phyloP scores from a whole-genome alignment of 2,797 vertebrate species.

The Macropodus opercularis region DNA sequence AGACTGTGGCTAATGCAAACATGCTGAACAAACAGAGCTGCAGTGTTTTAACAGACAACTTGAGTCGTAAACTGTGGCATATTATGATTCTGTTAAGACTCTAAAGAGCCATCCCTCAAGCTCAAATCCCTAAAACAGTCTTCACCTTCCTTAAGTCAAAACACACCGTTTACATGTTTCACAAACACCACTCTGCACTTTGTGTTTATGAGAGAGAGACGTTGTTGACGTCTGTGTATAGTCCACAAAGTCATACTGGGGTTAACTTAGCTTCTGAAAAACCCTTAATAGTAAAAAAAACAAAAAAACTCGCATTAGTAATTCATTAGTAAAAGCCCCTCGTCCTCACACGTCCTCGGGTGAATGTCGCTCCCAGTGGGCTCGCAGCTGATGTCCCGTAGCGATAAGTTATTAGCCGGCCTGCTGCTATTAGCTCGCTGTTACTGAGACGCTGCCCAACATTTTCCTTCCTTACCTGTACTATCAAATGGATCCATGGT shows the following conservation, averaged over 20 bases:
- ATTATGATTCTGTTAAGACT: neutral
- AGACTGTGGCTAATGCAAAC: slow-evolving; percentile 16
- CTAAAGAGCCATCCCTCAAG: too few species aligned
- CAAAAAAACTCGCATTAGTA: too few species aligned
- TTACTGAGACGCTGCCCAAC: neutral
- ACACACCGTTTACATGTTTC: too few species aligned
- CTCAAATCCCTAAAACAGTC: too few species aligned
- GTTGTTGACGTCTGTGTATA: too few species aligned
- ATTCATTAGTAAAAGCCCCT: neutral
- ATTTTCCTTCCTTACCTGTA: slow-evolving; percentile 46
- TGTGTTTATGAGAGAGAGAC: too few species aligned
- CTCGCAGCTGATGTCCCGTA: slow-evolving; percentile 34
- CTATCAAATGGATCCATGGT: slow-evolving; percentile 82
- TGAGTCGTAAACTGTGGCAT: neutral
- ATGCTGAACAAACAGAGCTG: slow-evolving; percentile 14
- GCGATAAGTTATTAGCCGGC: slow-evolving; percentile 62
- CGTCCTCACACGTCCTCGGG: slow-evolving; percentile 50
- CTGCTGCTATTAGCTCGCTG: slow-evolving; percentile 57
- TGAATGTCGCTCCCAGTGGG: slow-evolving; percentile 61
- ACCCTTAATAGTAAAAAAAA: too few species aligned
- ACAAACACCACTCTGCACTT: too few species aligned
- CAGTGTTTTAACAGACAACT: slow-evolving; percentile 19
- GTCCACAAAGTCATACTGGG: too few species aligned
- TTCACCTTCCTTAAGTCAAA: too few species aligned
- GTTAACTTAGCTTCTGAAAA: too few species aligned